Percentiles rank a stretch among this genome's conserved stretches.
These are phyloP conservation scores for Hemistola chrysoprasaria DNA, from an alignment of 2,888 invertebrate genomes.

Conservation along the genomic window DNA sequence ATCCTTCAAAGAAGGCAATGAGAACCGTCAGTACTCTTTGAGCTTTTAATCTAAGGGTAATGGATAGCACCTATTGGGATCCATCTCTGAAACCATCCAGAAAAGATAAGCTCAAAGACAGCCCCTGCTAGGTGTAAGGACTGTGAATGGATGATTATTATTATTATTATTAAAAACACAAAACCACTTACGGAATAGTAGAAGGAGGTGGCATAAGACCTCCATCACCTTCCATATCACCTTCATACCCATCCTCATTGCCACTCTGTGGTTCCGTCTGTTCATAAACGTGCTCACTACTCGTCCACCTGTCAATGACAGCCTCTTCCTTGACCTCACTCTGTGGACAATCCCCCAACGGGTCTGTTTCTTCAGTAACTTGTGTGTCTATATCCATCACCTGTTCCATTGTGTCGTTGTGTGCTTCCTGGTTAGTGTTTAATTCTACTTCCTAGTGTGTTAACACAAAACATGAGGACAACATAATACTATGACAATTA, in stretches of 20 bases:
- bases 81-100: no score
- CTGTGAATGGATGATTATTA: no score
- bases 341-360: constrained; percentile 64
- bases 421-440: constrained; percentile 52
- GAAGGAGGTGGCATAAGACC: constrained; percentile 94
- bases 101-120: no score
- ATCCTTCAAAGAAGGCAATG: no score
- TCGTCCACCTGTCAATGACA: constrained; percentile 34
- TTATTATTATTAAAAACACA: no score
- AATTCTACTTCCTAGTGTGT: constrained; percentile 56
- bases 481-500: constrained; percentile 9
- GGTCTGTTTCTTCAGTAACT: constrained; percentile 34
- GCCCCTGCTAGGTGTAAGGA: no score
- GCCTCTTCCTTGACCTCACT: constrained; percentile 30
- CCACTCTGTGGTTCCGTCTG: constrained; percentile 49
- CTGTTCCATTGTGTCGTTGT: constrained; percentile 25
- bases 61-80: no score
- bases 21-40: no score
- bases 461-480: constrained; percentile 53
- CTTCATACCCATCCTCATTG: constrained; percentile 86
- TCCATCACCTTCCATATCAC: constrained; percentile 84
- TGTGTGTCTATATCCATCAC: constrained; percentile 31
- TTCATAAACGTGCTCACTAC: constrained; percentile 38
- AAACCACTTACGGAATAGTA: constrained; percentile 70
- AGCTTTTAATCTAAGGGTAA: no score